Conservation (phyloP, 1,140 invertebrate genomes). For the Drosophila oshimai region DNA sequence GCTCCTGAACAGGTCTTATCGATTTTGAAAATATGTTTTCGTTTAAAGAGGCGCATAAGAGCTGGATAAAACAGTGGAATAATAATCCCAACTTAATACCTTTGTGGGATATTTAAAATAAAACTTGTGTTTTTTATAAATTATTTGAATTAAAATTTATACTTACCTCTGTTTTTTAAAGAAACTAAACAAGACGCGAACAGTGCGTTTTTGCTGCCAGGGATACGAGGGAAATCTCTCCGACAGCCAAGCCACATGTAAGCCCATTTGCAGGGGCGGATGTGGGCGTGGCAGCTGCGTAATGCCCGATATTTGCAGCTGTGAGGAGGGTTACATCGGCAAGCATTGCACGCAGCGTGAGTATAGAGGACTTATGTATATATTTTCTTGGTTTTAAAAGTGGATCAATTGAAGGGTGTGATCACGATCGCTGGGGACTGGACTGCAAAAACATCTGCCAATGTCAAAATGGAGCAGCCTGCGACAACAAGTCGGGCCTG, state of each 20-base stretch:
- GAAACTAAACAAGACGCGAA: conserved; percentile 74
- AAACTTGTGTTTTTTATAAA: neutral
- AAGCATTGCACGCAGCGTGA: conserved; percentile 79
- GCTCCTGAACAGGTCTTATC: too few species aligned
- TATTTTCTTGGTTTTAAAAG: neutral
- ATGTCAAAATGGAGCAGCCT: conserved; percentile 72
- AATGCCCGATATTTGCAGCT: conserved; percentile 70
- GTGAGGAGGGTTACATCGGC: conserved; percentile 76
- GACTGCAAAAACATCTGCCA: conserved; percentile 69
- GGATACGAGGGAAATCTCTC: conserved; percentile 79
- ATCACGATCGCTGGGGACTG: conserved; percentile 80
- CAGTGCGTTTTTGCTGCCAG: conserved; percentile 76
- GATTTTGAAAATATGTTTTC: too few species aligned
- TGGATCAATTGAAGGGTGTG: conserved; percentile 45
- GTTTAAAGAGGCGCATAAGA: too few species aligned
- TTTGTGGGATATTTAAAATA: too few species aligned
- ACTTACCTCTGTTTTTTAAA: too few species aligned
- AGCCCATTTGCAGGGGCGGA: conserved; percentile 75
- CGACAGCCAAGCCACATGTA: conserved; percentile 73
- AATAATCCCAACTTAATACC: too few species aligned
- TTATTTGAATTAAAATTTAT: neutral
- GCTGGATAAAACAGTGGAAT: too few species aligned
- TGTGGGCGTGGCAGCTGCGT: conserved; percentile 80
- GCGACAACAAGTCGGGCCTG: conserved; percentile 72
- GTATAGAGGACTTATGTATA: conserved; percentile 4